Evolutionary conservation across 2,888 invertebrate species (phyloP).

Genomic region (Rhopalosiphum nymphaeae): DNA sequence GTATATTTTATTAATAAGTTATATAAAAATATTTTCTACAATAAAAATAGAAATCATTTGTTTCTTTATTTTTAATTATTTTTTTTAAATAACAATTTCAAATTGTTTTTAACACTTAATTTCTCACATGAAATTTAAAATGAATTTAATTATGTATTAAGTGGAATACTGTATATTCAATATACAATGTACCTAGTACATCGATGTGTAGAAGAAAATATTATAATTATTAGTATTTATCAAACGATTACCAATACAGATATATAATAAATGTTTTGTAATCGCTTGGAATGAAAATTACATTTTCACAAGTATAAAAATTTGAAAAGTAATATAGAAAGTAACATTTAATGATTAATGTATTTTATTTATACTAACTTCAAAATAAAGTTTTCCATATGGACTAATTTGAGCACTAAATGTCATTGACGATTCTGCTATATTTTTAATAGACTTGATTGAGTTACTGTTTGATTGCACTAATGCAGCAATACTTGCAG

Average conservation of each 20-base stretch:
- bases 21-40: too few relatives aligned
- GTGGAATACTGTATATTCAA: background rate
- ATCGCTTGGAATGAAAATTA: background rate
- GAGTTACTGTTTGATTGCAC: constrained; percentile 80
- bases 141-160: background rate
- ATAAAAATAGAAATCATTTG: background rate
- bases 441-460: constrained; percentile 77
- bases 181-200: too few relatives aligned
- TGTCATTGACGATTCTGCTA: constrained; percentile 77
- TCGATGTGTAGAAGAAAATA: background rate
- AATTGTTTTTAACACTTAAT: background rate
- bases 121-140: background rate
- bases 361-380: constrained; percentile 71
- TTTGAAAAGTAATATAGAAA: background rate
- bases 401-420: constrained; percentile 80
- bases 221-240: background rate
- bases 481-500: constrained; percentile 82
- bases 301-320: background rate
- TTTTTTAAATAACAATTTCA: background rate
- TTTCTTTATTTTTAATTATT: background rate
- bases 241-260: background rate
- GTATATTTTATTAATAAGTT: background rate
- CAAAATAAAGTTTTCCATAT: constrained; percentile 79
- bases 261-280: background rate
- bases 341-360: too few relatives aligned